Evolutionary conservation across 2,113 vertebrate species (phyloP), one percentile per base, ranked within the genome.

Genomic region (Oncorhynchus masou): DNA sequence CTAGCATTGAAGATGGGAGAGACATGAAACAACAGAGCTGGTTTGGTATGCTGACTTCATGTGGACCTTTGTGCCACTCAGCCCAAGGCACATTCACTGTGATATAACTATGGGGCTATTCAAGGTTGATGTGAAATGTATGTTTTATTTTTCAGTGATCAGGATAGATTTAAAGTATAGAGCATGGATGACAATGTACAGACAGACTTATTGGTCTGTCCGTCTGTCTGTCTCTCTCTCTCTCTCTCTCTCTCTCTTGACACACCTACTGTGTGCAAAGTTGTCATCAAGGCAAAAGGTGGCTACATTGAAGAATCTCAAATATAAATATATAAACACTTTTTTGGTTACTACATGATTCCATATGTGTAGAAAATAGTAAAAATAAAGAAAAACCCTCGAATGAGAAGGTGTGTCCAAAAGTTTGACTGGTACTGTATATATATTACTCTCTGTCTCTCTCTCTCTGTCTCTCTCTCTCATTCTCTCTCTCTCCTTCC

Each of bases 81-180:
- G 15, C 24, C 65, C 9, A 67, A 67, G 65, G 27, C 65, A 67
- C 25, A 16, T 15, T 67, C 24, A 31, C 65, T 67, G 27, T 34
- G 65, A 31, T 67, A 31, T 19, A 12, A 24, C 11, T 12, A 19
- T 4, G 65, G 65, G 13, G 87, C 78, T 85, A 73, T 75, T 85
- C 83, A 84, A 84, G 74, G 16, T 71, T 78, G 51, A 64, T 60
- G 64, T 85, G 88, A 82, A 90, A 82, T 85, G 82, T 85, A 54
- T 65, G 85, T 27, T 29, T 78, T 91, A 83, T 67, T 67, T 6
- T 67, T 67, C 22, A 0, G 2, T 6, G 25, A 7, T 67, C 4
- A 20, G 13, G 27, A 25, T 27, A 29, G 25, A 16, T 16, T 67
- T 29, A 13, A 67, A 67, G 8, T 51, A 51, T 19, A 67, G 3